Percentiles rank a stretch among this genome's conserved stretches.
Evolutionary conservation across 2,113 vertebrate species (phyloP).

Genomic region (Podiceps cristatus): DNA sequence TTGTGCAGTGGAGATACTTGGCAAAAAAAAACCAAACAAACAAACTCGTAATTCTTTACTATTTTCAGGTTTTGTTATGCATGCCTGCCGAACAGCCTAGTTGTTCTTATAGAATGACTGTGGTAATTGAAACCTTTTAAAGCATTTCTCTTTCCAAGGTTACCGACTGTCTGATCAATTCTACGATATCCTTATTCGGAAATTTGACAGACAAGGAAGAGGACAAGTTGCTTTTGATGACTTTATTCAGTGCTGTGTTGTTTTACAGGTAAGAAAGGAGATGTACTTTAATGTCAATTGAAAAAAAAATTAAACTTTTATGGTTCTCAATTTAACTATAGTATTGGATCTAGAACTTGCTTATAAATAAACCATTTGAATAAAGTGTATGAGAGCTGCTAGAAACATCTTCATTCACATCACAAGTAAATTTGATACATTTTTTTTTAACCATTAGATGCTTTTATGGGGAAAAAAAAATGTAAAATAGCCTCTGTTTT

Average conservation of each 20-base stretch:
- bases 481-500: not conserved
- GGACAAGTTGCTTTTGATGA: conserved; percentile 97
- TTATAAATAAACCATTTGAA: not conserved
- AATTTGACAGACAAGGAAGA: conserved; percentile 96
- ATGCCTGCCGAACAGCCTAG: not conserved
- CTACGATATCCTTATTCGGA: conserved; percentile 93
- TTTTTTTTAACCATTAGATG: not conserved
- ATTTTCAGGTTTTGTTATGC: not conserved
- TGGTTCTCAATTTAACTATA: not conserved
- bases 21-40: not conserved
- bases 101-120: not conserved
- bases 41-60: not conserved
- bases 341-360: not conserved
- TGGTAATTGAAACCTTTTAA: not conserved
- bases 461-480: not conserved
- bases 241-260: conserved; percentile 98
- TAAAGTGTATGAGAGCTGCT: not conserved
- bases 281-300: not conserved
- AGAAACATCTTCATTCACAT: not conserved
- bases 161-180: conserved; percentile 97
- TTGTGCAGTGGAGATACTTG: not conserved
- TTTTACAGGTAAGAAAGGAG: conserved; percentile 88
- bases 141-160: conserved; percentile 76
- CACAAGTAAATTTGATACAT: not conserved
- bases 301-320: not conserved